phyloP scores from a whole-genome alignment of 2,113 vertebrate species.

The Zosterops pallidus region DNA sequence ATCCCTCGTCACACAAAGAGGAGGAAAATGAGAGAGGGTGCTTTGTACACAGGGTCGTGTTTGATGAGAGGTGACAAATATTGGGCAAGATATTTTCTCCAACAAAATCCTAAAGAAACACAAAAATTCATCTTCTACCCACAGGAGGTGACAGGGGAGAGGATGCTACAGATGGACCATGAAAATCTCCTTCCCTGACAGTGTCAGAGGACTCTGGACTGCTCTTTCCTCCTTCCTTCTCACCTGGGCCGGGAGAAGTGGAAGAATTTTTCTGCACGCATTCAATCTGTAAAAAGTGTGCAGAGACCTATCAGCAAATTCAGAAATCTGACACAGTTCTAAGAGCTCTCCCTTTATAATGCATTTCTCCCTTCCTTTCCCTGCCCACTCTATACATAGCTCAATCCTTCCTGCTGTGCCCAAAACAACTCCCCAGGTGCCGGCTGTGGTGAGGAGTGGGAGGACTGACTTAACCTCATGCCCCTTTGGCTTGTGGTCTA shows the following conservation, averaged over 20 bases:
- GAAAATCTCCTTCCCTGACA: neutral
- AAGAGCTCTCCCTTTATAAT: neutral
- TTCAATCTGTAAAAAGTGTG: neutral
- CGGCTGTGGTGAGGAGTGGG: neutral
- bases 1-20: neutral
- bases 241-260: neutral
- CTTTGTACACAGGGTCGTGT: neutral
- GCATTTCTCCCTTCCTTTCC: neutral
- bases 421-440: neutral
- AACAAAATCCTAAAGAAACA: neutral
- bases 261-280: neutral
- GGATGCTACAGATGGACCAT: neutral
- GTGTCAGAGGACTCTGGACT: neutral
- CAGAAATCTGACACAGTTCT: neutral
- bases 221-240: neutral
- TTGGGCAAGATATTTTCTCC: neutral
- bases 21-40: neutral
- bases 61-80: neutral
- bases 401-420: neutral
- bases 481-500: constrained; percentile 56
- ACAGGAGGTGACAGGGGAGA: neutral
- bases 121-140: neutral
- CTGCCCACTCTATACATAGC: neutral
- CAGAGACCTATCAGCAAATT: neutral
- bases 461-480: neutral